Conservation (phyloP, 1,140 invertebrate genomes). For the Thaumetopoea pityocampa region DNA sequence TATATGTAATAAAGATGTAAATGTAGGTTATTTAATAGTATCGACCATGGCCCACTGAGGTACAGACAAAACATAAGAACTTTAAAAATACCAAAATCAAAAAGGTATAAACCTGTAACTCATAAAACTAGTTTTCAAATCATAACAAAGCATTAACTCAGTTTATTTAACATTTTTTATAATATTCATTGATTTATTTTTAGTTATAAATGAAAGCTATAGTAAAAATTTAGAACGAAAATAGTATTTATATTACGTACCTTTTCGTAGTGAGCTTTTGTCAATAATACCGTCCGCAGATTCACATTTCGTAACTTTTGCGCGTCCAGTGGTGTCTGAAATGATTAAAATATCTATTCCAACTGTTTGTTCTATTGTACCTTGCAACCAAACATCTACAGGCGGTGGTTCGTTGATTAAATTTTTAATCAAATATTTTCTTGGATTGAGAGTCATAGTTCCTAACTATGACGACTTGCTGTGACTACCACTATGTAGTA, state of each 20-base stretch:
- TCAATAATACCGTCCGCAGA: constrained; percentile 48
- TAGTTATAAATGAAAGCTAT: not conserved
- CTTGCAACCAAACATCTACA: constrained; percentile 60
- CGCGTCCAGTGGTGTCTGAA: constrained; percentile 43
- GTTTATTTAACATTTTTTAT: not conserved
- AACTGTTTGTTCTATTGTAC: constrained; percentile 55
- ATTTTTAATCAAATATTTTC: constrained; percentile 55
- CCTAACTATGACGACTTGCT: too few relatives aligned
- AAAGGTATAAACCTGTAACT: too few relatives aligned
- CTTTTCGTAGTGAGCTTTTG: constrained; percentile 44
- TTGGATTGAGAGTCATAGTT: constrained; percentile 36
- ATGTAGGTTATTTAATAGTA: too few relatives aligned
- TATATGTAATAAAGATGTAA: too few relatives aligned
- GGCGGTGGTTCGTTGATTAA: constrained; percentile 44
- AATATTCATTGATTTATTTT: not conserved
- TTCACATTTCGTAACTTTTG: constrained; percentile 59
- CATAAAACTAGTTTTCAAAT: too few relatives aligned
- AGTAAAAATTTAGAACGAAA: not conserved
- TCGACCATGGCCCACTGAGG: too few relatives aligned
- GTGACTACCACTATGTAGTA: too few relatives aligned
- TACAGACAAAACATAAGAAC: too few relatives aligned
- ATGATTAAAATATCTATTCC: constrained; percentile 57
- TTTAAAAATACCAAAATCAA: too few relatives aligned
- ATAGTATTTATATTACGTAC: constrained; percentile 13
- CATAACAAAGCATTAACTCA: too few relatives aligned